Base-by-base conservation (phyloP, 2,888 invertebrate species). In the Acrobeloides nanus region DNA sequence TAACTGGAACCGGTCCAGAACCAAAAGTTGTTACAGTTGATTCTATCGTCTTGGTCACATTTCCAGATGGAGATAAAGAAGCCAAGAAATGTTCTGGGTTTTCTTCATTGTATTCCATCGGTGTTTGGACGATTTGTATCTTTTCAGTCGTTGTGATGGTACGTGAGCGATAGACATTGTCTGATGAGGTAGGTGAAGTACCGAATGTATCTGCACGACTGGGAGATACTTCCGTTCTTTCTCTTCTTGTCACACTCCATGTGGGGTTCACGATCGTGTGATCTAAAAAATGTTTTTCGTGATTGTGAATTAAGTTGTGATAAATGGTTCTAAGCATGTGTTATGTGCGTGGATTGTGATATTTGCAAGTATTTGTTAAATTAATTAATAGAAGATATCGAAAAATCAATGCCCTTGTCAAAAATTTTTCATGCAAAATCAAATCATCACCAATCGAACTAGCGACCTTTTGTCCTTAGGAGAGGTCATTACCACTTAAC, bases 111-210 rank as follows among this genome's bases (percentile, higher is more conserved):
- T 59, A 49, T 38, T 55, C 55, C 23, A 69, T 38, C 21, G 68
- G 68, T 55, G 66, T 46, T 53, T 68, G 68, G 42, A 68, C 53
- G 43, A 68, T 68, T 47, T 69, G 68, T 34, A 68, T 64, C 46
- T 68, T 51, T 53, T 68, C 68, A 20, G 68, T 69, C 32, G 67
- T 68, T 40, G 68, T 68, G 37, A 68, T 59, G 26, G 66, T 68
- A 35, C 68, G 59, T 45, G 68, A 62, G 48, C 62, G 66, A 53
- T 63, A 68, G 46, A 59, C 57, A 39, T 38, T 24, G 34, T 15
- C 23, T 56, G 26, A 17, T 39, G 20, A 12, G 17, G 17, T 12
- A 34, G 12, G 6, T 12, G 35, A 6, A 34, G 35, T 6, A 21
- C 18, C 6, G 35, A 34, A 8, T 20, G 35, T 10, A 10, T 29